Percentiles rank a stretch among this genome's conserved stretches.
phyloP scores from a whole-genome alignment of 1,140 invertebrate species.

The Drosophila miranda region DNA sequence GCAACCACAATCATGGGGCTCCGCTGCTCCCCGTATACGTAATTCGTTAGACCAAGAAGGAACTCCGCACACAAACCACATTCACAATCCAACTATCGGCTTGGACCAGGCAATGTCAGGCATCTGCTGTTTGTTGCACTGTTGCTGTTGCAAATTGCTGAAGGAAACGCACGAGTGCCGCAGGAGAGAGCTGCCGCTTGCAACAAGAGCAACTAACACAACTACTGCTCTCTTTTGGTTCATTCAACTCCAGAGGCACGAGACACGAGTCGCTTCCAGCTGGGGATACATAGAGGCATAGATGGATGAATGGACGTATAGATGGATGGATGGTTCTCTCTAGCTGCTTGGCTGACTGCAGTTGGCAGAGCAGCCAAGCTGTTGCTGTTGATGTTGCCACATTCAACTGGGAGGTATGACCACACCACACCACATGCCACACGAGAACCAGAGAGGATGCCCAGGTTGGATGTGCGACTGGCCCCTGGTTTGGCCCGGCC shows the following conservation, averaged over 20 bases:
- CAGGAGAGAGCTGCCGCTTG: constrained; percentile 50
- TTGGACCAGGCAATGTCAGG: constrained; percentile 57
- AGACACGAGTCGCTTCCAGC: constrained; percentile 44
- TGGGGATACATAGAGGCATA: constrained; percentile 47
- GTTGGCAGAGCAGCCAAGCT: constrained; percentile 46
- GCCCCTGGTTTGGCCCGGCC: constrained; percentile 45
- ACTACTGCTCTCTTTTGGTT: constrained; percentile 59
- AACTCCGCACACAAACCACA: constrained; percentile 55
- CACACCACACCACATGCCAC: constrained; percentile 47
- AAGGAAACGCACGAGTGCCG: constrained; percentile 77
- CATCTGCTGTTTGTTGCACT: constrained; percentile 36
- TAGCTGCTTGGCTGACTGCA: constrained; percentile 70
- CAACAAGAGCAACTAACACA: neutral
- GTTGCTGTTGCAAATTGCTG: constrained; percentile 69
- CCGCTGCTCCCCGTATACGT: constrained; percentile 63
- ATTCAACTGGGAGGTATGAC: constrained; percentile 58
- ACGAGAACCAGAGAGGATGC: constrained; percentile 54
- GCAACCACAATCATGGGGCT: constrained; percentile 55
- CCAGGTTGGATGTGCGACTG: constrained; percentile 38
- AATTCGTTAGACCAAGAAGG: constrained; percentile 74
- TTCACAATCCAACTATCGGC: constrained; percentile 17
- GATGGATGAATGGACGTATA: constrained; percentile 47
- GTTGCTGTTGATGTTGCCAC: constrained; percentile 24
- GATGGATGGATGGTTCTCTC: constrained; percentile 44
- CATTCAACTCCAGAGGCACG: constrained; percentile 65